A percentile compares a stretch with the other conserved stretches of the same genome.
Conservation (phyloP, 2,797 vertebrate genomes). For the Tadarida brasiliensis region DNA sequence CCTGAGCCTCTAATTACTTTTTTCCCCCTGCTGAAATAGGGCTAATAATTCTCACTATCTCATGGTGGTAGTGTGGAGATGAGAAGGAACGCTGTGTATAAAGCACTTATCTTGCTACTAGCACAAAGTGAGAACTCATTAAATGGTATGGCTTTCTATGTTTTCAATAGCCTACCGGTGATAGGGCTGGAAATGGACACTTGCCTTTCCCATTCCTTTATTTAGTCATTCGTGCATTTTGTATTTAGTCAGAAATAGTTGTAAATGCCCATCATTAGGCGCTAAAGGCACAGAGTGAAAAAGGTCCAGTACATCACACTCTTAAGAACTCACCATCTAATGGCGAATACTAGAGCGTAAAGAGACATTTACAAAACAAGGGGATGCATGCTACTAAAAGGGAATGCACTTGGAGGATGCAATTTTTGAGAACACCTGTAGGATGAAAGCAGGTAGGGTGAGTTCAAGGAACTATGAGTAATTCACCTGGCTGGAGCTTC, state of each 20-base stretch:
- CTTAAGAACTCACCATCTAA: background rate
- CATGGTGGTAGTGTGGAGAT: slow-evolving; percentile 19
- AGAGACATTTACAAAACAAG: background rate
- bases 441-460: background rate
- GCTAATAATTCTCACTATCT: slow-evolving; percentile 52
- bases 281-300: background rate
- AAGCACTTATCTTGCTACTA: slow-evolving; percentile 50
- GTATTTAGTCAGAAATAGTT: background rate
- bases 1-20: slow-evolving; percentile 8
- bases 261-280: background rate
- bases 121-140: slow-evolving; percentile 64
- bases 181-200: slow-evolving; percentile 1
- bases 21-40: slow-evolving; percentile 28
- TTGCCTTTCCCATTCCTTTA: slow-evolving; percentile 27
- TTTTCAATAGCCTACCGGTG: slow-evolving; percentile 36
- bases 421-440: background rate
- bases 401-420: background rate
- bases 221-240: slow-evolving; percentile 2
- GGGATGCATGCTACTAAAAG: no score
- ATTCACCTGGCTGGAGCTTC: background rate
- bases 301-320: background rate
- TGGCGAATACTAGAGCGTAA: background rate
- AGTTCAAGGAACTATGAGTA: background rate
- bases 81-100: background rate
- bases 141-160: slow-evolving; percentile 3